Evolutionary conservation across 1,140 invertebrate species (phyloP), one percentile per base, ranked within the genome.

Genomic region (Heliconius congener): DNA sequence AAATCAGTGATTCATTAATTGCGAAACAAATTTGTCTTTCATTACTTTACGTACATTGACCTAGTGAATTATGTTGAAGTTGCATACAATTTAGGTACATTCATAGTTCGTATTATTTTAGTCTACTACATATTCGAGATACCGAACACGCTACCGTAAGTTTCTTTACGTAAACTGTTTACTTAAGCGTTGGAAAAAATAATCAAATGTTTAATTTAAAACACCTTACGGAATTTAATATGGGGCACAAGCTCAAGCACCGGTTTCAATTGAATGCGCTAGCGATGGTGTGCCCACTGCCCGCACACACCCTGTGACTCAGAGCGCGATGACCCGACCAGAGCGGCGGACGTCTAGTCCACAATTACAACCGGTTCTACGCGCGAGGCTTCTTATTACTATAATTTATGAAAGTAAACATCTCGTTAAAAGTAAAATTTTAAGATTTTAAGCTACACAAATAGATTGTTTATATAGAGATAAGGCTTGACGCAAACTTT

Each of bases 291-390:
- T 72, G 34, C 27, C 50, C 52, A 77, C 39, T 60, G 34, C 37
- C 50, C 46, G 79, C 39, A 80, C 74, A 78, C 72, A 78, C 82
- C 81, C 82, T 71, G 71, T 86, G 85, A 87, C 76, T 88, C 87
- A 88, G 79, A 86, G 89, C 87, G 82, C 89, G 87, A 86, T 89
- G 89, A 90, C 89, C 87, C 79, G 80, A 75, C 72, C 76, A 70
- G 70, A 74, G 78, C 77, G 78, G 79, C 83, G 83, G 83, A 85
- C 87, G 83, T 81, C 60, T 81, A 82, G 77, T 74, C 73, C 76
- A 86, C 82, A 79, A 85, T 84, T 83, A 83, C 84, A 87, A 88
- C 86, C 86, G 85, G 88, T 88, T 83, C 76, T 75, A 83, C 86
- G 81, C 84, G 83, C 73, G 75, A 71, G 46, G 37, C 34, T 60